These are phyloP conservation scores for Agrochola litura DNA, from an alignment of 2,888 invertebrate species.

Conservation along the genomic window DNA sequence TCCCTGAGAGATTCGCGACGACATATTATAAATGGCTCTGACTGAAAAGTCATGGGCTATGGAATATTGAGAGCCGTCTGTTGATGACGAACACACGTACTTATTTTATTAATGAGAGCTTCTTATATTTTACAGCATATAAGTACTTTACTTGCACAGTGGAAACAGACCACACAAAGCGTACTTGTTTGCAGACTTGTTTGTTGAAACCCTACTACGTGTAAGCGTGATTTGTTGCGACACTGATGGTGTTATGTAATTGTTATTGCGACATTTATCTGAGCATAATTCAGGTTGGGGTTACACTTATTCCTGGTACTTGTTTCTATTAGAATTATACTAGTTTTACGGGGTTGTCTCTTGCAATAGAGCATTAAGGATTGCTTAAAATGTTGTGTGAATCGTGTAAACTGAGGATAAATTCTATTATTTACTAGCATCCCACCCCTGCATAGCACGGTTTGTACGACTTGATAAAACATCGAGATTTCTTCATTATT, in stretches of 20 bases:
- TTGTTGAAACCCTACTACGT: constrained; percentile 44
- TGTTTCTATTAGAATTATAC: constrained; percentile 48
- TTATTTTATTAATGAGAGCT: background rate
- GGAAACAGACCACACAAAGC: constrained; percentile 32
- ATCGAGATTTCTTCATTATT: background rate
- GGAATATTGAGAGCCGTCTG: background rate
- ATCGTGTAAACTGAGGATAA: background rate
- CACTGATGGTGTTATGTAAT: constrained; percentile 60
- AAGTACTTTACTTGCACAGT: constrained; percentile 7
- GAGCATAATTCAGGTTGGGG: constrained; percentile 48
- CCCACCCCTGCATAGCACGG: too few species aligned
- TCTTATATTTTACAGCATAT: background rate
- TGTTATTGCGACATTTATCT: constrained; percentile 64
- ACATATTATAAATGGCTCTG: too few species aligned
- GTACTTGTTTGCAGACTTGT: constrained; percentile 55
- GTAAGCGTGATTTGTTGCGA: constrained; percentile 58
- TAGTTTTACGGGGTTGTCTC: background rate
- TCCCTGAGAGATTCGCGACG: too few species aligned
- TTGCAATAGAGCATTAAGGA: background rate
- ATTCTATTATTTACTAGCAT: background rate
- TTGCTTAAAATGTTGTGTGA: background rate
- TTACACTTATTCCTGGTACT: constrained; percentile 46
- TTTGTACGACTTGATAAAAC: too few species aligned
- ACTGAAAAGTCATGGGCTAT: background rate
- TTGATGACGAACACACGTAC: background rate